phyloP scores from a whole-genome alignment of 2,797 vertebrate genomes.

The Erethizon dorsatum region DNA sequence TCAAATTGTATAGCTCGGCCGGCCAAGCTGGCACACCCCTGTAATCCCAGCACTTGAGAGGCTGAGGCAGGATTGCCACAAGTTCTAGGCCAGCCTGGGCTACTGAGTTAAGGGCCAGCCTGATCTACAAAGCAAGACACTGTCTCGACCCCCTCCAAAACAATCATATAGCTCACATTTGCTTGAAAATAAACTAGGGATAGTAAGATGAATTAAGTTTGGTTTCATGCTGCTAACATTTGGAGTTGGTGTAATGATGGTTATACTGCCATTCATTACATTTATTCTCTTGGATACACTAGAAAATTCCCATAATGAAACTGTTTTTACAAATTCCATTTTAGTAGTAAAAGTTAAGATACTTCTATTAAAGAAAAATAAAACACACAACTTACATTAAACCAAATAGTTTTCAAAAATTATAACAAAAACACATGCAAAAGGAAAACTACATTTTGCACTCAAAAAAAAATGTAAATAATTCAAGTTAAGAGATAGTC shows the following conservation, averaged over 20 bases:
- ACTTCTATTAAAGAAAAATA: constrained; percentile 54
- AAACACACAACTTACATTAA: background rate
- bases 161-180: background rate
- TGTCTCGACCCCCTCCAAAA: background rate
- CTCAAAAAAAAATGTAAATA: constrained; percentile 48
- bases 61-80: background rate
- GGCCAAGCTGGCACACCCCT: background rate
- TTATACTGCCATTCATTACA: background rate
- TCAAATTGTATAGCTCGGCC: background rate
- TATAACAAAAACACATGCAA: constrained; percentile 18
- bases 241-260: background rate
- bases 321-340: background rate
- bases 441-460: background rate
- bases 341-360: constrained; percentile 34
- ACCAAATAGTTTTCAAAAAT: constrained; percentile 23
- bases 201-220: constrained; percentile 14
- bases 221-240: background rate
- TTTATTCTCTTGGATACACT: background rate
- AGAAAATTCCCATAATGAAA: constrained; percentile 33
- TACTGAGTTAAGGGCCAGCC: background rate
- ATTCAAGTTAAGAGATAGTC: constrained; percentile 73
- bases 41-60: background rate
- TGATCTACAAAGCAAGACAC: background rate
- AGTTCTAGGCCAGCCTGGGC: background rate
- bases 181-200: constrained; percentile 30